Evolutionary conservation across 2,888 invertebrate genomes (phyloP).

Genomic region (Ariolimax columbianus): DNA sequence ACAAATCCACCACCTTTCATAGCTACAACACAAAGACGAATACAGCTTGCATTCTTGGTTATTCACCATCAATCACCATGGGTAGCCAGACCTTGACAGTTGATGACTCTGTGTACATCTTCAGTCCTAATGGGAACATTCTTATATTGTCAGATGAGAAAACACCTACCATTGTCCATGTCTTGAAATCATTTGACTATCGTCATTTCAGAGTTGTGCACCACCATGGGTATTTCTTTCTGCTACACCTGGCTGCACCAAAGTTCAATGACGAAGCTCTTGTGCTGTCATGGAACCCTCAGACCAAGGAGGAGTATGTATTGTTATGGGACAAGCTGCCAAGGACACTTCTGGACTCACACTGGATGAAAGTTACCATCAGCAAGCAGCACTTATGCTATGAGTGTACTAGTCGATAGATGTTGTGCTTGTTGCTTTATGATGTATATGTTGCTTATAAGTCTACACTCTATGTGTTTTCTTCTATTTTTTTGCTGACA

Average conservation of each 20-base stretch:
- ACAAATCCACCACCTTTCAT: conserved; percentile 53
- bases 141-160: conserved; percentile 48
- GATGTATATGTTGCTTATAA: not conserved
- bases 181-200: conserved; percentile 55
- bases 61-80: conserved; percentile 52
- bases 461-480: not conserved
- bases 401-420: conserved; percentile 50
- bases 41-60: conserved; percentile 48
- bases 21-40: conserved; percentile 56
- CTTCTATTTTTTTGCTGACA: not conserved
- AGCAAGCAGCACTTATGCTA: conserved; percentile 57
- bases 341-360: conserved; percentile 56
- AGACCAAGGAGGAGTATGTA: conserved; percentile 49
- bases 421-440: not conserved
- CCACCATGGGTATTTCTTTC: conserved; percentile 53
- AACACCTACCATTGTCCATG: conserved; percentile 52
- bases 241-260: conserved; percentile 56
- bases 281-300: conserved; percentile 50
- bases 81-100: conserved; percentile 56
- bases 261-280: conserved; percentile 55
- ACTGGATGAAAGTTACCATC: conserved; percentile 58
- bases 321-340: conserved; percentile 55
- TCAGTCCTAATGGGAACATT: conserved; percentile 57
- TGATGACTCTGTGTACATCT: conserved; percentile 55
- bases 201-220: conserved; percentile 55